A percentile compares a stretch with the other conserved stretches of the same genome.
Evolutionary conservation across 2,113 vertebrate genomes (phyloP).

Genomic region (Saccopteryx bilineata): DNA sequence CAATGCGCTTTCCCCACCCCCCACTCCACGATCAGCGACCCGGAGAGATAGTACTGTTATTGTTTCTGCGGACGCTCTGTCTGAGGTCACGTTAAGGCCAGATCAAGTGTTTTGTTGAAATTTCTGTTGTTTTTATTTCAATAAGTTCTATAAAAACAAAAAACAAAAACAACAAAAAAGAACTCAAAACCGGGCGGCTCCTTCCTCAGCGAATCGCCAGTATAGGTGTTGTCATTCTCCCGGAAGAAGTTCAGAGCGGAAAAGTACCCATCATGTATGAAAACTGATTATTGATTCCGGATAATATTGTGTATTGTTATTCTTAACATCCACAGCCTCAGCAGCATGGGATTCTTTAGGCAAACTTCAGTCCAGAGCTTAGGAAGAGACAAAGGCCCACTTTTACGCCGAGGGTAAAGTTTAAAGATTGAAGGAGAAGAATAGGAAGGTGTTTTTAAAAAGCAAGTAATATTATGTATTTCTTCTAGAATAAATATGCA

Average conservation of each 20-base stretch:
- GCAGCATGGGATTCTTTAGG: background rate
- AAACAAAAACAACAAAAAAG: too few species aligned
- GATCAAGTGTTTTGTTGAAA: rapidly evolving
- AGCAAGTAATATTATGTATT: background rate
- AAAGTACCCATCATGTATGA: rapidly evolving
- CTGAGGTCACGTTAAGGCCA: constrained; percentile 65
- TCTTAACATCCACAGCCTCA: background rate
- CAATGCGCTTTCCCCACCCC: background rate
- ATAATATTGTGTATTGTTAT: too few species aligned
- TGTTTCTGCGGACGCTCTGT: background rate
- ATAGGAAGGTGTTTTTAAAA: background rate
- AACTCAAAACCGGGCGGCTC: background rate
- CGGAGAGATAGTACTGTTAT: background rate
- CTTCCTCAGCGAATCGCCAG: background rate
- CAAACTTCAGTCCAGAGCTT: background rate
- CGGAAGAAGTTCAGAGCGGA: background rate
- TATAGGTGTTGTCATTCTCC: background rate
- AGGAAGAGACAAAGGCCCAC: background rate
- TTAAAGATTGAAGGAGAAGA: background rate
- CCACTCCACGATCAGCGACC: background rate
- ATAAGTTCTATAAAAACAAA: background rate
- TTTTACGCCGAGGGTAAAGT: background rate
- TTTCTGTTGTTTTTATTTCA: constrained; percentile 42
- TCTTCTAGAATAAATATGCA: background rate
- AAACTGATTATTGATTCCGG: background rate